These are phyloP conservation scores for Odiellus spinosus DNA, from an alignment of 2,888 invertebrate species.

Conservation along the genomic window DNA sequence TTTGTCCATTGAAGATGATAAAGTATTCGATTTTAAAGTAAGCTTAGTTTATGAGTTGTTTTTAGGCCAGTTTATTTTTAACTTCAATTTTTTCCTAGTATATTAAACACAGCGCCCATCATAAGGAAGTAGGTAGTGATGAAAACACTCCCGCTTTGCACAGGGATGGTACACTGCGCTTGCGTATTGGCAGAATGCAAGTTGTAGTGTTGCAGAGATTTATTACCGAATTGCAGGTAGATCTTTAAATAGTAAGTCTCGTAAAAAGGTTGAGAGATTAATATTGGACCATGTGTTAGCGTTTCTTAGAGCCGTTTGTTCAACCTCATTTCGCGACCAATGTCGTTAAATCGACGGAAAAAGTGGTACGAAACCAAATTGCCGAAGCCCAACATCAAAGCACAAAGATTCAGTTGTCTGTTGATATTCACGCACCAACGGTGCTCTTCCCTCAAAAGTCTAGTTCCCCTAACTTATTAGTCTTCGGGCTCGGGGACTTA, in stretches of 20 bases:
- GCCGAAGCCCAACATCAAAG: slow-evolving; percentile 24
- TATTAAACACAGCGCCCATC: slow-evolving; percentile 47
- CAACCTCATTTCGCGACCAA: slow-evolving; percentile 26
- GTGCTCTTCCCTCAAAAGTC: slow-evolving; percentile 61
- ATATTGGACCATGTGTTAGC: slow-evolving; percentile 17
- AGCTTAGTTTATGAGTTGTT: too few species aligned
- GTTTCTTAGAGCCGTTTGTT: slow-evolving; percentile 30
- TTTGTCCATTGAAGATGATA: slow-evolving; percentile 59
- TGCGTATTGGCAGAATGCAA: slow-evolving; percentile 54
- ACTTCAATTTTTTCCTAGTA: too few species aligned
- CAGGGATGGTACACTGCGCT: slow-evolving; percentile 51
- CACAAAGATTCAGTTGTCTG: slow-evolving; percentile 42
- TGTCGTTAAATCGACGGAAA: slow-evolving; percentile 16
- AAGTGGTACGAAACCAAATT: slow-evolving; percentile 18
- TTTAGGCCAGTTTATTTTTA: too few species aligned
- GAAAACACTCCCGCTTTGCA: slow-evolving; percentile 36
- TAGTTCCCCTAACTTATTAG: slow-evolving; percentile 55
- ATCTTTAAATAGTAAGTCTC: slow-evolving; percentile 11
- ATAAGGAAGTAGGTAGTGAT: slow-evolving; percentile 37
- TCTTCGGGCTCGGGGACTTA: slow-evolving; percentile 58
- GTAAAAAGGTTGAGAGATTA: background rate
- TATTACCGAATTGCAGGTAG: slow-evolving; percentile 30
- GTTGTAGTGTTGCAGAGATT: slow-evolving; percentile 43
- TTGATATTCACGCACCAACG: slow-evolving; percentile 55
- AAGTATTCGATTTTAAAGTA: slow-evolving; percentile 54